These are phyloP conservation scores for Xylocopa sonorina DNA, from an alignment of 1,140 invertebrate species.

Conservation along the genomic window DNA sequence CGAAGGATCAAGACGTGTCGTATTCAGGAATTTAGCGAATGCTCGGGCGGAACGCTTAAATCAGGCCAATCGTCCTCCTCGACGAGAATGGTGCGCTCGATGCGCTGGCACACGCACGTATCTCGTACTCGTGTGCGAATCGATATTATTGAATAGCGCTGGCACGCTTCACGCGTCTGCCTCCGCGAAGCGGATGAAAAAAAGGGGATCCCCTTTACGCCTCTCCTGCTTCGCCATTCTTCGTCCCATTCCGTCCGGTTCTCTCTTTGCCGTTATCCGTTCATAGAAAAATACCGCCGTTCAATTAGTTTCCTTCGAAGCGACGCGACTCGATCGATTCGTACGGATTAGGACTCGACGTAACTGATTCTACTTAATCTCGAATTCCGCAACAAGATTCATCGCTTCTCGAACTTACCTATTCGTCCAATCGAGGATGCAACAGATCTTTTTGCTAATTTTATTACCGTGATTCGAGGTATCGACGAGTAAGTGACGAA, in stretches of 20 bases:
- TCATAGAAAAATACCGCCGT: not conserved
- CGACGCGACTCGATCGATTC: not conserved
- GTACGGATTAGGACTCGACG: not conserved
- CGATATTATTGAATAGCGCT: constrained; percentile 12
- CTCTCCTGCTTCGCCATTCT: not conserved
- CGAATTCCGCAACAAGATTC: no score
- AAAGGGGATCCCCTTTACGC: not conserved
- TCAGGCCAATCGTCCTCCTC: constrained; percentile 43
- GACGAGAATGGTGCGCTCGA: not conserved
- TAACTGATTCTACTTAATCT: no score
- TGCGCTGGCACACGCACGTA: not conserved
- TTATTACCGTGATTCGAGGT: not conserved
- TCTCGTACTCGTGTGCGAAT: constrained; percentile 14
- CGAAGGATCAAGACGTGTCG: constrained; percentile 32
- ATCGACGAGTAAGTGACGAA: not conserved
- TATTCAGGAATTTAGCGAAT: constrained; percentile 26
- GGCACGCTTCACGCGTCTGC: not conserved
- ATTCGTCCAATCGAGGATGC: no score
- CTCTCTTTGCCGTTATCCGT: not conserved
- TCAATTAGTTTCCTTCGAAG: not conserved
- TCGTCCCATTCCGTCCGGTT: not conserved
- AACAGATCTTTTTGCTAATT: no score
- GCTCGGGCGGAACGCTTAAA: constrained; percentile 31
- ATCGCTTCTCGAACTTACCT: no score
- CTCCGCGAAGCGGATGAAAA: not conserved